Base-by-base conservation (phyloP, 2,113 vertebrate genomes). In the Otocyon megalotis region DNA sequence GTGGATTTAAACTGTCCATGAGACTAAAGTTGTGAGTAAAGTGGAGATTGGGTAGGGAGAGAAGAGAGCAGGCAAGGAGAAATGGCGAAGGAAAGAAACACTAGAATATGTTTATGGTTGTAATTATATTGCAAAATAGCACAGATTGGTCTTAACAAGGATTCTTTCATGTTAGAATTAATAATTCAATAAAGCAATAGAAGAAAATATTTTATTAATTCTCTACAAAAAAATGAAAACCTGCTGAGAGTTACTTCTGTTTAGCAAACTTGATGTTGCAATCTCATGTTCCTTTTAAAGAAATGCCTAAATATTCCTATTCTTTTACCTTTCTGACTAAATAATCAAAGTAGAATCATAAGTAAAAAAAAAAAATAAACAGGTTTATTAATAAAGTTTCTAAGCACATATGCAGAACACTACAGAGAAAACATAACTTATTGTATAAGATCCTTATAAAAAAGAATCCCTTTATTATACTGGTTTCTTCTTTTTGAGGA, bases 171-270 rank as follows among this genome's bases (percentile, higher is more conserved):
- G 37, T 43, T 89, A 90, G 32, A 32, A 94, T 65, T 67, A 10
- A 79, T 74, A 62, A 93, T 24, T 94, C 62, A 94, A 56, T 82
- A 91, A 96, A 72, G 72, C 43, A 43, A 81, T 3, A 63, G 24
- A 10, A 84, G 43, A 90, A 90, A 95, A 85, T 71, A 84, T 83
- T 93, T 95, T 60, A 89, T 81, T 53, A 84, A 43, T 89, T 85
- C 19, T 58, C n/a, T 69, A 82, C 24, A 63, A 65, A 77, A 32
- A 90, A 82, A 19, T 26, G 19, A 91, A 95, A 93, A 88, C 14
- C 10, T 92, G 63, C 32, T 84, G 24, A 87, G 76, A 67, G 35
- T 90, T 84, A 76, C 12, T 58, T 37, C 62, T 84, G 24, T 71
- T 84, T 67, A 92, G 30, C 62, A 89, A 96, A 80, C 8, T n/a